Evolutionary conservation across 2,888 invertebrate genomes (phyloP), one percentile per base, ranked within the genome.

Genomic region (Eilema sororculum): DNA sequence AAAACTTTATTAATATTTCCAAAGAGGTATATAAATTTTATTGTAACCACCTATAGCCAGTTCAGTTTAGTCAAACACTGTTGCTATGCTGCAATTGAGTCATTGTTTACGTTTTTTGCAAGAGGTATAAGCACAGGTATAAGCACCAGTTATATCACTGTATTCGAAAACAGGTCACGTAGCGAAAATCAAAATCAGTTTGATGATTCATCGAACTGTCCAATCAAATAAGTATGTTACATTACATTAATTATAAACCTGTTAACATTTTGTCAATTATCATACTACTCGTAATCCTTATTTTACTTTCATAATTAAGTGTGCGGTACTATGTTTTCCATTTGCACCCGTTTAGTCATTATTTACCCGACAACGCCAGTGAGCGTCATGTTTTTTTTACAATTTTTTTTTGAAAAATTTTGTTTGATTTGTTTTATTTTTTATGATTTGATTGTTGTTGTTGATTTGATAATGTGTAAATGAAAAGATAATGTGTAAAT

Each of bases 21-120:
- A 56, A 20, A 56, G 41, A 41, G 20, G 20, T n/a, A 41, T 8
- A 8, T 33, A 28, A 28, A 28, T 4, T 28, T 28, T 28, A 28
- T 8, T 33, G 1, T 33, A 6, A 33, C 30, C 8, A 33, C 30
- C 30, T 8, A 20, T 16, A 20, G 20, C 41, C 20, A n/a, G 3
- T 20, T 0, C 6, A 46, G 20, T 20, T 46, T 6, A 20, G 8
- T 59, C 13, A 67, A 63, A 41, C 22, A 60, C 61, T 74, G 78
- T 80, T 80, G 75, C 74, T 22, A 75, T 33, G 61, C 57, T 57
- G 30, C 24, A 13, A 24, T n/a, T 84, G 83, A 83, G 8, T 83
- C 83, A 84, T 70, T 82, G 80, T 81, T 84, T 81, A 83, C 72
- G 59, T 78, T 82, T 82, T 83, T 79, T 76, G 73, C 71, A 69